Percentiles rank a stretch among this genome's conserved stretches.
Conservation (phyloP, 2,113 vertebrate species). For the Pongo pygmaeus region DNA sequence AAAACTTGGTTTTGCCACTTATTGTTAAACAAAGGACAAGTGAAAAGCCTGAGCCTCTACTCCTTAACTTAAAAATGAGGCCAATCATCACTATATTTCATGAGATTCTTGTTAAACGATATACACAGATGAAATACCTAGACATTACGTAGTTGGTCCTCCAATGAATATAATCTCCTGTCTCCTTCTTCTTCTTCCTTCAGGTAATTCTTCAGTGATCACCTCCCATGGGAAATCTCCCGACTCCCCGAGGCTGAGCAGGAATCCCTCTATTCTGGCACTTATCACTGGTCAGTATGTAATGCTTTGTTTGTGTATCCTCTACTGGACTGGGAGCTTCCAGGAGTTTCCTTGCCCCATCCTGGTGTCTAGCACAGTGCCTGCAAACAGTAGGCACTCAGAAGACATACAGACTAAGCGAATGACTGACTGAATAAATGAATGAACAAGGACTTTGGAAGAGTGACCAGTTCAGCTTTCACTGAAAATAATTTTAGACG, state of each 20-base stretch:
- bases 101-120: not conserved
- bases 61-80: not conserved
- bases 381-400: not conserved
- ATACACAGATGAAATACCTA: not conserved
- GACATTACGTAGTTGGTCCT: not conserved
- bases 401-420: not conserved
- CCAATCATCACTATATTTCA: not conserved
- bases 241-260: not conserved
- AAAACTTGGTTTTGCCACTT: not conserved
- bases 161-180: not conserved
- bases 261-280: not conserved
- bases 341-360: too few relatives aligned
- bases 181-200: not conserved
- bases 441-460: not conserved
- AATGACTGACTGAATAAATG: not conserved
- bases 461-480: not conserved
- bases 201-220: not conserved
- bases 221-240: not conserved
- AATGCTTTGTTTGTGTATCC: not conserved
- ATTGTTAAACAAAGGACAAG: not conserved
- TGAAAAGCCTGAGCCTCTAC: not conserved
- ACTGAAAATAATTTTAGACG: not conserved
- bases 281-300: not conserved
- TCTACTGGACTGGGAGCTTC: not conserved
- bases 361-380: not conserved